A percentile compares a stretch with the other conserved stretches of the same genome.
Evolutionary conservation across 2,113 vertebrate species (phyloP).

Genomic region (Felis chaus): DNA sequence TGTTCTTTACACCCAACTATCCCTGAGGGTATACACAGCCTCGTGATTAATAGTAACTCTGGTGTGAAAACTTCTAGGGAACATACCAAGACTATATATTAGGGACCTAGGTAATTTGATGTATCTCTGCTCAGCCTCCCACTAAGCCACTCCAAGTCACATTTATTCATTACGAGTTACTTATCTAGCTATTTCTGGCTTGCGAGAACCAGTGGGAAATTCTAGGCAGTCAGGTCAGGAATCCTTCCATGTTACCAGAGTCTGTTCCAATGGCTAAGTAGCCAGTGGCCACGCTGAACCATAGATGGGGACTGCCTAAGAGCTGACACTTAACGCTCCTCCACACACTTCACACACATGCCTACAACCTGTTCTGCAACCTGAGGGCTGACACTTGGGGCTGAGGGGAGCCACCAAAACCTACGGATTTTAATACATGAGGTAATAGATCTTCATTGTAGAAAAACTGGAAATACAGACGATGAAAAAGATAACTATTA

Average conservation of each 20-base stretch:
- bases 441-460: not conserved
- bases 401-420: not conserved
- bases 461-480: not conserved
- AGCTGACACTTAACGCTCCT: not conserved
- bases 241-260: not conserved
- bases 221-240: not conserved
- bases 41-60: not conserved
- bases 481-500: not conserved
- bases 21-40: not conserved
- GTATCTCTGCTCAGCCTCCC: not conserved
- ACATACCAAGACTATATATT: not conserved
- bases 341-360: not conserved
- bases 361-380: not conserved
- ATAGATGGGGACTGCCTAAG: not conserved
- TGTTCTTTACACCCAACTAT: not conserved
- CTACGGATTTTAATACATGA: not conserved
- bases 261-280: not conserved
- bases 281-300: not conserved
- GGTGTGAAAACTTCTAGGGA: not conserved
- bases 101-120: not conserved
- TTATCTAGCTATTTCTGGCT: not conserved
- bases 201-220: not conserved
- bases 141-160: not conserved
- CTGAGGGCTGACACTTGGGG: not conserved
- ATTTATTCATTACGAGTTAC: not conserved